These are phyloP conservation scores for Papilio demoleus DNA, from an alignment of 2,888 invertebrate genomes.

Conservation along the genomic window DNA sequence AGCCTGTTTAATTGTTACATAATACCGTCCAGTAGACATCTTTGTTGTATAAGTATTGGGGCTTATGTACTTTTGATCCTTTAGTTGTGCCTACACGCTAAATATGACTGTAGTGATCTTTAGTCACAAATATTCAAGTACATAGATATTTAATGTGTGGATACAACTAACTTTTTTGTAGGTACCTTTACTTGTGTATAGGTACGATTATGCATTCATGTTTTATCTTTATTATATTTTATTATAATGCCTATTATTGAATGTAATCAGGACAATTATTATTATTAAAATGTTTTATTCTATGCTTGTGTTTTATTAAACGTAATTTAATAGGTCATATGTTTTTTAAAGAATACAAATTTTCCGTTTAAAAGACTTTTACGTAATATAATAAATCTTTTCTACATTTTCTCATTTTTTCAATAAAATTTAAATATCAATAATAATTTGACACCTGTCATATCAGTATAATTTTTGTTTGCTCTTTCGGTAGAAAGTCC, in stretches of 20 bases:
- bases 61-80: constrained; percentile 20
- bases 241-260: constrained; percentile 27
- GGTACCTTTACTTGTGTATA: constrained; percentile 31
- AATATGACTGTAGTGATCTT: constrained; percentile 8
- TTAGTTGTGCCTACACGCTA: constrained; percentile 24
- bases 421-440: background rate
- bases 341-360: background rate
- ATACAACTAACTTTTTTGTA: constrained; percentile 16
- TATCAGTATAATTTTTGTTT: background rate
- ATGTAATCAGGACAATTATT: constrained; percentile 30
- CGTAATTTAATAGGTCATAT: background rate
- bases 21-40: constrained; percentile 37
- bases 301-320: constrained; percentile 22
- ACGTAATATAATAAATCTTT: background rate
- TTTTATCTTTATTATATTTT: constrained; percentile 33
- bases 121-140: constrained; percentile 20
- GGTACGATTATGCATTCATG: constrained; percentile 28
- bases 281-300: constrained; percentile 39
- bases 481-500: background rate
- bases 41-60: background rate
- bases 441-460: constrained; percentile 16
- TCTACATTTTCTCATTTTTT: no score
- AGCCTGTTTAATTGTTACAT: constrained; percentile 22
- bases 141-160: constrained; percentile 24
- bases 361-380: background rate